Conservation (phyloP, 1,140 invertebrate genomes). For the Brachionus koreanus region DNA sequence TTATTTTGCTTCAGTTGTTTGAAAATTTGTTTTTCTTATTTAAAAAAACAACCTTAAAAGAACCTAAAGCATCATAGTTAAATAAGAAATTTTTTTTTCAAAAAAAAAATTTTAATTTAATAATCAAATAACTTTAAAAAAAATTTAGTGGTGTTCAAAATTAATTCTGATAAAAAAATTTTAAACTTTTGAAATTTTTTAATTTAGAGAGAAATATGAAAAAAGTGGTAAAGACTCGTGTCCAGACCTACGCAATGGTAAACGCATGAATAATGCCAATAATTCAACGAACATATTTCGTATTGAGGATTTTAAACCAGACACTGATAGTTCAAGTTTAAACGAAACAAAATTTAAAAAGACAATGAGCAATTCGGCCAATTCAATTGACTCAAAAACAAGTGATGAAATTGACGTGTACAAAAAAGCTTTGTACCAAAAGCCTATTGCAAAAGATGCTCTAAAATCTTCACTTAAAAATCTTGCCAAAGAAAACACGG, state of each 20-base stretch:
- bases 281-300: background rate
- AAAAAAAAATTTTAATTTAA: too few species aligned
- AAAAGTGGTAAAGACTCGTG: background rate
- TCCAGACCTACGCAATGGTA: background rate
- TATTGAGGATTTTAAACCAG: background rate
- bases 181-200: too few species aligned
- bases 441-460: background rate
- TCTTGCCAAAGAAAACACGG: background rate
- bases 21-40: background rate
- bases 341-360: background rate
- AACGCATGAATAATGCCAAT: background rate
- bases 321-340: background rate
- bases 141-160: too few species aligned
- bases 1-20: background rate
- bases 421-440: slow-evolving; percentile 17
- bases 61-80: too few species aligned
- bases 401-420: background rate
- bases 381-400: background rate
- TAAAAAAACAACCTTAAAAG: too few species aligned
- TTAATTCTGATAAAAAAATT: too few species aligned
- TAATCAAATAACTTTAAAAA: too few species aligned
- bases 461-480: slow-evolving; percentile 1
- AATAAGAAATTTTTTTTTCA: too few species aligned
- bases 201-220: background rate
- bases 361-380: background rate